These are phyloP conservation scores for Epizoanthus scotinus DNA, from an alignment of 92 coral and sea anemone genomes.

Conservation along the genomic window DNA sequence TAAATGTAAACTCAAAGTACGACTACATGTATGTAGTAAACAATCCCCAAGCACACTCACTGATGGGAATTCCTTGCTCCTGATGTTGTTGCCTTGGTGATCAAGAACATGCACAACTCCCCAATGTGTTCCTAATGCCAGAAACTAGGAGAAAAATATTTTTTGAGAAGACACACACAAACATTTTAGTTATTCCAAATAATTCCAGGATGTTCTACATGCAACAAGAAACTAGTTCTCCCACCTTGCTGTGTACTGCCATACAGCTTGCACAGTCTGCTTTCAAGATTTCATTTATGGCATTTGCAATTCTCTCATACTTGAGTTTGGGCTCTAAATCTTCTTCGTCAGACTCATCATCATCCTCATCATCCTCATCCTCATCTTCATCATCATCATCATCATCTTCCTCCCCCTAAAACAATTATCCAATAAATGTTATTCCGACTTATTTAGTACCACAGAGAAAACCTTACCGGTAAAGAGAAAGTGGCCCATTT, in stretches of 20 bases:
- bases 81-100: slow-evolving; percentile 91
- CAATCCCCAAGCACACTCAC: slow-evolving; percentile 50
- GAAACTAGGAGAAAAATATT: slow-evolving; percentile 59
- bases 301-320: slow-evolving; percentile 96
- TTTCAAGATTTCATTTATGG: slow-evolving; percentile 80
- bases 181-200: background rate
- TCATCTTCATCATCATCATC: slow-evolving; percentile 45
- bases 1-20: background rate
- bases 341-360: slow-evolving; percentile 80
- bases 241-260: slow-evolving; percentile 98
- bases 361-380: slow-evolving; percentile 66
- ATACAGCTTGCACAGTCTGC: slow-evolving; percentile 98
- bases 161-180: background rate
- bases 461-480: no score
- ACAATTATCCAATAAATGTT: background rate
- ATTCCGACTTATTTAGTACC: no score
- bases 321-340: slow-evolving; percentile 93
- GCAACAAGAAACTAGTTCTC: background rate
- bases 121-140: slow-evolving; percentile 96
- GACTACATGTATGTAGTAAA: background rate
- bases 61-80: slow-evolving; percentile 97
- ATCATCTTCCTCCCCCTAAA: background rate
- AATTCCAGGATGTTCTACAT: background rate
- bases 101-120: slow-evolving; percentile 98
- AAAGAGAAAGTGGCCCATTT: no score